These are phyloP conservation scores for Syngnathus scovelli DNA, from an alignment of 2,113 vertebrate genomes.

Conservation along the genomic window DNA sequence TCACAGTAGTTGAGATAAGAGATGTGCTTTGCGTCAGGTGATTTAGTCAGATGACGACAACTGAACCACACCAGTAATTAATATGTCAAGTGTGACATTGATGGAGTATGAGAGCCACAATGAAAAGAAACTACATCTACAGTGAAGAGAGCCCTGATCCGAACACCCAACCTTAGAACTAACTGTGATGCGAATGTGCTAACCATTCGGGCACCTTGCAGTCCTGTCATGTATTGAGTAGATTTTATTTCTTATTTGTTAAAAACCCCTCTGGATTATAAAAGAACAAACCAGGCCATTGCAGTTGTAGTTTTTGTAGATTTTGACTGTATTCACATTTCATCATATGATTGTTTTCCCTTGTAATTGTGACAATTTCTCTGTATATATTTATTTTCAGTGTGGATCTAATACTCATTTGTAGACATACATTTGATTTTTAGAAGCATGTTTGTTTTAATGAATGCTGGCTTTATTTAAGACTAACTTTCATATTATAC, in stretches of 20 bases:
- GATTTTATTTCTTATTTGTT: too few relatives aligned
- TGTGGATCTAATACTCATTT: neutral
- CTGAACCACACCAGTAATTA: conserved; percentile 17
- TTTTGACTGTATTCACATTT: neutral
- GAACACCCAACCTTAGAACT: neutral
- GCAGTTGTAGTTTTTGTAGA: neutral
- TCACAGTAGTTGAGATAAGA: conserved; percentile 30
- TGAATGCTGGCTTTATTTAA: conserved; percentile 4
- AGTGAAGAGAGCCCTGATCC: neutral
- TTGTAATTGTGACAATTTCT: neutral
- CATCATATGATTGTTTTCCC: neutral
- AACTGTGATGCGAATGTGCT: neutral
- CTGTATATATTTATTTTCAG: neutral
- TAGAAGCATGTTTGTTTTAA: neutral
- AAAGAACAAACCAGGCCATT: too few relatives aligned
- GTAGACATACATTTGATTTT: neutral
- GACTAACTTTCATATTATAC: conserved; percentile 17
- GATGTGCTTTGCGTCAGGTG: conserved; percentile 33
- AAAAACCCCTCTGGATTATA: too few relatives aligned
- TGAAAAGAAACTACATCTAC: neutral
- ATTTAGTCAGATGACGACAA: conserved; percentile 7
- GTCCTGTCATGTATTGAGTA: too few relatives aligned
- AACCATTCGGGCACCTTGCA: neutral
- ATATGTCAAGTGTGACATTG: conserved; percentile 1
- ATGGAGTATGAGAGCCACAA: neutral